Conservation (phyloP, 2,113 vertebrate genomes). For the Beaufortia kweichowensis region DNA sequence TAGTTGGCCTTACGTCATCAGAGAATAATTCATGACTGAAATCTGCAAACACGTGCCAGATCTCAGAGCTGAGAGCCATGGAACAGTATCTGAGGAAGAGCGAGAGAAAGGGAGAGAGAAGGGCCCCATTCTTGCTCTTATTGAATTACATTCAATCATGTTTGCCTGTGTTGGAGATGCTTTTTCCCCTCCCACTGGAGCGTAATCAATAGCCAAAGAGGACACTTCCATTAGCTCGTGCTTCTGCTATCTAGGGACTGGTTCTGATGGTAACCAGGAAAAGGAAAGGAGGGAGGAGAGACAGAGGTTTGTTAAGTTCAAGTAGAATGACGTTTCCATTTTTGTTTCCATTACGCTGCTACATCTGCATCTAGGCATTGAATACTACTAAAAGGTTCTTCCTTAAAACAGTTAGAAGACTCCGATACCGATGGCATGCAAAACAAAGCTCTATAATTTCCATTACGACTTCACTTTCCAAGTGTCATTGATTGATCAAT, state of each 20-base stretch:
- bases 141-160: slow-evolving; percentile 61
- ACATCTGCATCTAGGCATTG: neutral
- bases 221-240: slow-evolving; percentile 54
- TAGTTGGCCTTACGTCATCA: slow-evolving; percentile 22
- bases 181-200: slow-evolving; percentile 27
- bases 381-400: slow-evolving; percentile 6
- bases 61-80: slow-evolving; percentile 22
- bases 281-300: neutral
- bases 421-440: neutral
- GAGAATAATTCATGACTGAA: slow-evolving; percentile 43
- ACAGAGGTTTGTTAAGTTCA: slow-evolving; percentile 43
- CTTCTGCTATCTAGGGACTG: slow-evolving; percentile 43
- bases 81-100: slow-evolving; percentile 4
- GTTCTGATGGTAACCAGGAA: slow-evolving; percentile 45
- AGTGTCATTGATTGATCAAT: too few relatives aligned
- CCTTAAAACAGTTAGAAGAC: neutral
- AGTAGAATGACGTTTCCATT: slow-evolving; percentile 16
- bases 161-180: slow-evolving; percentile 50
- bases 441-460: neutral
- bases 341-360: slow-evolving; percentile 15
- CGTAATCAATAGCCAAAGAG: slow-evolving; percentile 58
- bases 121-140: slow-evolving; percentile 48
- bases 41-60: slow-evolving; percentile 33
- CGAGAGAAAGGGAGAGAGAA: slow-evolving; percentile 13
- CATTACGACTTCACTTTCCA: neutral